These are phyloP conservation scores for Ctenomys sociabilis DNA, from an alignment of 2,113 vertebrate genomes.

Conservation along the genomic window DNA sequence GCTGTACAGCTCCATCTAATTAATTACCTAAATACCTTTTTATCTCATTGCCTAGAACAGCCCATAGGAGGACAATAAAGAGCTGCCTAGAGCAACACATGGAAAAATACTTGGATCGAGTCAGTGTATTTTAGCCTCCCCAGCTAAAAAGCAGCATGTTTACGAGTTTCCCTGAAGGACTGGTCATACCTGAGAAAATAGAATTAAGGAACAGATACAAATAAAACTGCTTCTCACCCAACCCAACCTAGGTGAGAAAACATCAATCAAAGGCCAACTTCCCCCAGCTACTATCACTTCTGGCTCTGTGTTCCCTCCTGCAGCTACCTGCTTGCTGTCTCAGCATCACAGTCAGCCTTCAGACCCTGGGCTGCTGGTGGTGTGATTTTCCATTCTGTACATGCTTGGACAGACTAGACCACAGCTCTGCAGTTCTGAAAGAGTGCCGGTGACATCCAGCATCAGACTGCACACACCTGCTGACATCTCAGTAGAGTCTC, in stretches of 20 bases:
- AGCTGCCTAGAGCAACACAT: constrained; percentile 65
- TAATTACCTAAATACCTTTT: constrained; percentile 78
- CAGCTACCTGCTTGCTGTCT: neutral
- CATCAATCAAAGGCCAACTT: neutral
- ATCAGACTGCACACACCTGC: neutral
- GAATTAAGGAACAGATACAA: constrained; percentile 30
- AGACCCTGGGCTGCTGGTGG: neutral
- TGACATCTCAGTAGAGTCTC: constrained; percentile 34
- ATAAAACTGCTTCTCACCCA: constrained; percentile 55
- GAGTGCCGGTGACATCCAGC: neutral
- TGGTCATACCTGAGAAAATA: constrained; percentile 43
- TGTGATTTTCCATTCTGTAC: neutral
- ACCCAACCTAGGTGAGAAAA: constrained; percentile 58
- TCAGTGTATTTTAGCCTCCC: neutral
- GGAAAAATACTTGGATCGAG: constrained; percentile 68
- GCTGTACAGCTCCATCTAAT: constrained; percentile 73
- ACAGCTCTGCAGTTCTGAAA: constrained; percentile 1
- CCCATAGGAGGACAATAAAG: constrained; percentile 73
- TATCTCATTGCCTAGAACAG: constrained; percentile 72
- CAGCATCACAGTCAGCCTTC: neutral
- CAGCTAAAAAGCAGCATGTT: constrained; percentile 66
- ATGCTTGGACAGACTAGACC: neutral
- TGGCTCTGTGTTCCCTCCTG: neutral
- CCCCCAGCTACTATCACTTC: neutral
- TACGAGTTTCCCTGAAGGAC: constrained; percentile 73